phyloP scores from a whole-genome alignment of 2,113 vertebrate genomes.

The Camelus bactrianus region DNA sequence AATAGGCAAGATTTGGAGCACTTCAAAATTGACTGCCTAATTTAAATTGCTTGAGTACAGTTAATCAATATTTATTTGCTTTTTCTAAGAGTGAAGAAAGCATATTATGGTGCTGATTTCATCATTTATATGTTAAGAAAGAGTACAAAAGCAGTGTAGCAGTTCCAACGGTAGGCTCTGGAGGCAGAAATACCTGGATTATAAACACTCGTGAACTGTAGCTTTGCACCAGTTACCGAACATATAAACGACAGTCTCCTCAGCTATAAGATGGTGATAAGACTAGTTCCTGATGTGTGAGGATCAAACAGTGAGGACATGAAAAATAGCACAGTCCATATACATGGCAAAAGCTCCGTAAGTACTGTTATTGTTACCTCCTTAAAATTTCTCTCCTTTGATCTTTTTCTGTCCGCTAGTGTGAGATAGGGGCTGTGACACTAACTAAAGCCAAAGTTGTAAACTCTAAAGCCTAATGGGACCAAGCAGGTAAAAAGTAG shows the following conservation, averaged over 20 bases:
- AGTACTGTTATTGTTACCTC: neutral
- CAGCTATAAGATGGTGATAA: neutral
- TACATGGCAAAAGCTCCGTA: neutral
- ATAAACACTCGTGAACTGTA: constrained; percentile 44
- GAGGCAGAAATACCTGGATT: constrained; percentile 54
- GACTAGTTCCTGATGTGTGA: neutral
- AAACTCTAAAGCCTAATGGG: neutral
- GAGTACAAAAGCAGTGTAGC: constrained; percentile 44
- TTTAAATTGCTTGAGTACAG: constrained; percentile 74
- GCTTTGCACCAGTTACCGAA: constrained; percentile 34
- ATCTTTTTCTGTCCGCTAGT: neutral
- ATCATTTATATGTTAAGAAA: constrained; percentile 75
- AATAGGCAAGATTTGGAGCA: constrained; percentile 73
- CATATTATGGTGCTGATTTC: constrained; percentile 73
- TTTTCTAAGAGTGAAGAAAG: constrained; percentile 67
- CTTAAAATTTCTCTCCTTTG: neutral
- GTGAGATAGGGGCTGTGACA: neutral
- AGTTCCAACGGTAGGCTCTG: neutral
- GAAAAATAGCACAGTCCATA: neutral
- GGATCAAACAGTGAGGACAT: neutral
- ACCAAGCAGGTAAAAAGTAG: neutral
- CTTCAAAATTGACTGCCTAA: constrained; percentile 73
- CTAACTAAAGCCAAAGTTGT: neutral
- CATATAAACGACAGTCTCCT: constrained; percentile 8
- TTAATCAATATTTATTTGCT: constrained; percentile 79